phyloP scores from a whole-genome alignment of 2,113 vertebrate species.

The Charina bottae region DNA sequence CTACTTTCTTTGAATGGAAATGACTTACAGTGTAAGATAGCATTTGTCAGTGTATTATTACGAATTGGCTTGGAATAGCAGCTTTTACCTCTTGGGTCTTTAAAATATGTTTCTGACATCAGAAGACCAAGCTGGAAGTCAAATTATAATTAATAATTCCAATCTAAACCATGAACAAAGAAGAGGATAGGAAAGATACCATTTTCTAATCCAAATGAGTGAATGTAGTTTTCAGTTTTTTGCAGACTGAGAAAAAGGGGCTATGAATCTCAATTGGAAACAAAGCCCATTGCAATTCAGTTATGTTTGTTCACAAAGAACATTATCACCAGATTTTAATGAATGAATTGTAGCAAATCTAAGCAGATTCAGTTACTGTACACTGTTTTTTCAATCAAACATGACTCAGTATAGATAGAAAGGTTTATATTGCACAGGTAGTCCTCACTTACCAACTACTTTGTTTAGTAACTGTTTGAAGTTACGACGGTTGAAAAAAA shows the following conservation, averaged over 20 bases:
- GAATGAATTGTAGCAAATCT: conserved; percentile 39
- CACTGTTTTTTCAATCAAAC: conserved; percentile 30
- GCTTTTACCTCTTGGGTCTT: background rate
- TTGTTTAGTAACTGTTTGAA: background rate
- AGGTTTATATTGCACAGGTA: conserved; percentile 6
- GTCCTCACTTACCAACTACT: background rate
- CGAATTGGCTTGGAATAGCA: background rate
- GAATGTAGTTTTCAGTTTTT: conserved; percentile 15
- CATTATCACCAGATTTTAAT: conserved; percentile 38
- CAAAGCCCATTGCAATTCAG: conserved; percentile 21
- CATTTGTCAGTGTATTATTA: background rate
- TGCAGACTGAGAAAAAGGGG: conserved; percentile 6
- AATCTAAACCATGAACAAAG: conserved; percentile 11
- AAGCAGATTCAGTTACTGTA: conserved; percentile 41
- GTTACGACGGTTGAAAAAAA: background rate
- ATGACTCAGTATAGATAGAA: conserved; percentile 15
- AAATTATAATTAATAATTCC: conserved; percentile 22
- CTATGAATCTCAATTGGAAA: conserved; percentile 30
- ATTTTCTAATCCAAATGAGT: conserved; percentile 36
- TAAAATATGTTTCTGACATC: background rate
- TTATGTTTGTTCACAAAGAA: conserved; percentile 32
- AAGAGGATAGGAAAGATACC: conserved; percentile 28
- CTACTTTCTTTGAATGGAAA: no score
- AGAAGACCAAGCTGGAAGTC: background rate
- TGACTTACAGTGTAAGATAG: background rate